phyloP scores from a whole-genome alignment of 1,140 invertebrate genomes.

The Drosophila persimilis region DNA sequence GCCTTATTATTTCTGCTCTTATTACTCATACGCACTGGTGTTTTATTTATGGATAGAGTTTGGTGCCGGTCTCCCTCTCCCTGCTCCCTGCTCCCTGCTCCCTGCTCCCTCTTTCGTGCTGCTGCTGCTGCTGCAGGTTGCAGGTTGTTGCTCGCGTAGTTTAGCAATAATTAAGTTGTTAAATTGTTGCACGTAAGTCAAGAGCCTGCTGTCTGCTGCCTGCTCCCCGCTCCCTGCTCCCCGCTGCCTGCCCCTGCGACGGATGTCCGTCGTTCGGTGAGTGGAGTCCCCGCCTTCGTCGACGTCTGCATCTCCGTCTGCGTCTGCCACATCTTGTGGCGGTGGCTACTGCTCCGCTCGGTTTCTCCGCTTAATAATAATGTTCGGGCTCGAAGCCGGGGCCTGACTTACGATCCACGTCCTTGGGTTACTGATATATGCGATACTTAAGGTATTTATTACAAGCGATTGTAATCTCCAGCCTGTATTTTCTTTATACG shows the following conservation, averaged over 20 bases:
- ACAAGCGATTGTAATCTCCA: slow-evolving; percentile 81
- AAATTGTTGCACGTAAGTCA: slow-evolving; percentile 82
- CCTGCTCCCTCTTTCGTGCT: neutral
- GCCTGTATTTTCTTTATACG: slow-evolving; percentile 65
- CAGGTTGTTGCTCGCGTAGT: slow-evolving; percentile 69
- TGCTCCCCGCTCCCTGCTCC: too few relatives aligned
- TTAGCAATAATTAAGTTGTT: slow-evolving; percentile 83
- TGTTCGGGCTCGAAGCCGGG: slow-evolving; percentile 42
- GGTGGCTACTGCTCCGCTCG: slow-evolving; percentile 31
- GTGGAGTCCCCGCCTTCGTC: slow-evolving; percentile 22
- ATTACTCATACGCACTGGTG: slow-evolving; percentile 78
- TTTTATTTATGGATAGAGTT: slow-evolving; percentile 68
- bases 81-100: too few relatives aligned
- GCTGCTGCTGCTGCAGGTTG: slow-evolving; percentile 54
- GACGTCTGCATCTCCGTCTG: neutral
- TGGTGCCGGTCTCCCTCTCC: neutral
- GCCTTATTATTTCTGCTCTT: slow-evolving; percentile 58
- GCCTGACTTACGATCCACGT: slow-evolving; percentile 79
- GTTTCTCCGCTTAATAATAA: slow-evolving; percentile 74
- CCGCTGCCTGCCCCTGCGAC: slow-evolving; percentile 15
- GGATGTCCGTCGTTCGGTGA: slow-evolving; percentile 19
- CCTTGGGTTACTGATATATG: slow-evolving; percentile 82
- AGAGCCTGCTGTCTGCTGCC: slow-evolving; percentile 11
- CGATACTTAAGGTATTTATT: slow-evolving; percentile 83
- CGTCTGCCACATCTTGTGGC: too few relatives aligned